Conservation (phyloP, 2,113 vertebrate genomes). For the Neomonachus schauinslandi region DNA sequence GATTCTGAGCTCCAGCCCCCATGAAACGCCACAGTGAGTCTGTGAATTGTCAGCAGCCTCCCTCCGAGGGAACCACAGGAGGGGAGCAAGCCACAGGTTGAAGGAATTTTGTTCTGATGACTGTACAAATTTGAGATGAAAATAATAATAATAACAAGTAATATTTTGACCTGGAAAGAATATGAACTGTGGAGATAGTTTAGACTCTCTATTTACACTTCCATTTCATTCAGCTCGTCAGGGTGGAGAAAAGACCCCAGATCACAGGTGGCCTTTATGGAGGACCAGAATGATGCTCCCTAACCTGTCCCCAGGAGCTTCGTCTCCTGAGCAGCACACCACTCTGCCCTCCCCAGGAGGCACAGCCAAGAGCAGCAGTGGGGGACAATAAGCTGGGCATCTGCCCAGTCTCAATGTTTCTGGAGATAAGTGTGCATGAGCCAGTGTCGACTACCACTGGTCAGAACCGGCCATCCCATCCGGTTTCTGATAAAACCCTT, state of each 20-base stretch:
- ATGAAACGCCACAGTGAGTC: background rate
- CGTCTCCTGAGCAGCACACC: fast-evolving
- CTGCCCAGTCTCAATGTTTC: background rate
- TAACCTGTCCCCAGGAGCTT: fast-evolving
- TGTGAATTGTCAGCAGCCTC: background rate
- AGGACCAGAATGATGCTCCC: background rate
- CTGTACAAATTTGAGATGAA: background rate
- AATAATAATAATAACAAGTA: background rate
- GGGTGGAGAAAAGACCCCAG: background rate
- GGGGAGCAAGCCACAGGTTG: background rate
- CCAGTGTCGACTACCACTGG: fast-evolving
- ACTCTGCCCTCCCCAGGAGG: fast-evolving
- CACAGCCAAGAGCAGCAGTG: too few species aligned
- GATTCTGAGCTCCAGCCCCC: background rate
- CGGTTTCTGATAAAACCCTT: background rate
- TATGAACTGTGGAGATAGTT: background rate
- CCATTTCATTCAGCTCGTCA: background rate
- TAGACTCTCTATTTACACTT: background rate
- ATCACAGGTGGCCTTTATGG: background rate
- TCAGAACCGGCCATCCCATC: background rate
- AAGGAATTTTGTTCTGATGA: background rate
- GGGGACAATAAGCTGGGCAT: background rate
- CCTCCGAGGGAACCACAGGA: fast-evolving
- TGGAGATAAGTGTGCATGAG: too few species aligned
- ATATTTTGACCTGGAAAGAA: background rate